A percentile compares a stretch with the other conserved stretches of the same genome.
phyloP scores from a whole-genome alignment of 1,140 invertebrate genomes.

The Apis dorsata region DNA sequence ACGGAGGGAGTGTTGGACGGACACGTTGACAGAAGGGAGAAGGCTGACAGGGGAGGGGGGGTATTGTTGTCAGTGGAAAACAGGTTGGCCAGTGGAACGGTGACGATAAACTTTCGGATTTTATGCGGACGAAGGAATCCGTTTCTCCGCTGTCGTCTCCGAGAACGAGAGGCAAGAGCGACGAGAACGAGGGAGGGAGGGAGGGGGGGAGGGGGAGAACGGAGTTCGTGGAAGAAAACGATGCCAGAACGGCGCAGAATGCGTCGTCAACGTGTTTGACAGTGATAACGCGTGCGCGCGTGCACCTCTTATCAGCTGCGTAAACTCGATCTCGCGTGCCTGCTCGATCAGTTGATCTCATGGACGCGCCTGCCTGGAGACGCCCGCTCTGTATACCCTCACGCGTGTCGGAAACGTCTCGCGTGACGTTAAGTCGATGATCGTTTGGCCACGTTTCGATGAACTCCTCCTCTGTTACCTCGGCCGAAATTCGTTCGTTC shows the following conservation, averaged over 20 bases:
- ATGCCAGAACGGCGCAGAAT: slow-evolving; percentile 34
- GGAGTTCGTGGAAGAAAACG: slow-evolving; percentile 43
- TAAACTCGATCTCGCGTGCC: slow-evolving; percentile 49
- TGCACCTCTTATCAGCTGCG: slow-evolving; percentile 51
- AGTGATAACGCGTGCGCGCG: slow-evolving; percentile 56
- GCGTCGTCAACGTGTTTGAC: slow-evolving; percentile 48
- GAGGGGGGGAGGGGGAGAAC: neutral
- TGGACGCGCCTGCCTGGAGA: slow-evolving; percentile 29
- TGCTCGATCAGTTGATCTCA: slow-evolving; percentile 46
- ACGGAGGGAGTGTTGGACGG: neutral
- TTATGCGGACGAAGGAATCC: slow-evolving; percentile 40
- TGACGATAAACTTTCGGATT: slow-evolving; percentile 47
- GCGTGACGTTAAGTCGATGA: neutral
- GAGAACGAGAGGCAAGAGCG: slow-evolving; percentile 12
- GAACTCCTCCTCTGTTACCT: neutral
- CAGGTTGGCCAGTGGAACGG: slow-evolving; percentile 32
- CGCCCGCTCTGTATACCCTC: neutral
- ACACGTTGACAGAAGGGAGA: neutral
- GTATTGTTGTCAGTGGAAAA: slow-evolving; percentile 39
- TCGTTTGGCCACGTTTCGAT: neutral
- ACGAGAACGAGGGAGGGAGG: neutral
- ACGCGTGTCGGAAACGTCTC: slow-evolving; percentile 19
- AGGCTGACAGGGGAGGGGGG: neutral
- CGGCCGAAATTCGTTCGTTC: neutral
- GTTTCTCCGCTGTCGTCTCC: slow-evolving; percentile 3